Conservation (phyloP, 2,888 invertebrate genomes). For the Didymodactylos carnosus region DNA sequence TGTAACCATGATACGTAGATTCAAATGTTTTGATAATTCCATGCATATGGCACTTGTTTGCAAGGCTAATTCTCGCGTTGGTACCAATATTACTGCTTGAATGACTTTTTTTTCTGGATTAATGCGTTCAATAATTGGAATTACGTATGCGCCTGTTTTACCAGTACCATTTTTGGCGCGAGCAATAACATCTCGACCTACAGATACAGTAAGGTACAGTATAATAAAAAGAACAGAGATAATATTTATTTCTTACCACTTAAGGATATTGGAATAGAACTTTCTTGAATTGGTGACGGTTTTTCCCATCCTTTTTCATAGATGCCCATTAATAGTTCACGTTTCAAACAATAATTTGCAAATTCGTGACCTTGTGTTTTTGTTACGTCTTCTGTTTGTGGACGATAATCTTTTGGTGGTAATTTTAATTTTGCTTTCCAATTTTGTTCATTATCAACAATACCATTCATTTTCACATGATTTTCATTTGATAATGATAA, state of each 20-base stretch:
- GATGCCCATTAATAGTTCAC: constrained; percentile 94
- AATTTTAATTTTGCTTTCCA: constrained; percentile 91
- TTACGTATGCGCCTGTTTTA: constrained; percentile 98
- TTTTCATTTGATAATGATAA: neutral
- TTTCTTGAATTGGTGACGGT: constrained; percentile 88
- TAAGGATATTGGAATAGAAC: constrained; percentile 84
- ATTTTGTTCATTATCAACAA: constrained; percentile 28
- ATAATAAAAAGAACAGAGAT: too few relatives aligned
- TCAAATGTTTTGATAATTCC: constrained; percentile 88
- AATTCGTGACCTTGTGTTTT: constrained; percentile 97
- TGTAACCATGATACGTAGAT: constrained; percentile 94
- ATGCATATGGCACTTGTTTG: constrained; percentile 99
- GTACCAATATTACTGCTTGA: constrained; percentile 92
- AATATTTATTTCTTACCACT: too few relatives aligned
- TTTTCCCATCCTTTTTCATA: constrained; percentile 99
- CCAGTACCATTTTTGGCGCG: constrained; percentile 97
- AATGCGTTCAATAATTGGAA: constrained; percentile 81
- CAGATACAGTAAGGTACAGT: too few relatives aligned
- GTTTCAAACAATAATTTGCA: constrained; percentile 91
- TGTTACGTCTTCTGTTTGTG: constrained; percentile 94
- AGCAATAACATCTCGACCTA: constrained; percentile 88
- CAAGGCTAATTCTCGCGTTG: constrained; percentile 86
- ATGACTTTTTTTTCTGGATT: constrained; percentile 61
- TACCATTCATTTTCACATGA: too few relatives aligned
- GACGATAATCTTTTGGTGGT: constrained; percentile 83